Evolutionary conservation across 1,140 invertebrate species (phyloP).

Genomic region (Sitophilus oryzae): DNA sequence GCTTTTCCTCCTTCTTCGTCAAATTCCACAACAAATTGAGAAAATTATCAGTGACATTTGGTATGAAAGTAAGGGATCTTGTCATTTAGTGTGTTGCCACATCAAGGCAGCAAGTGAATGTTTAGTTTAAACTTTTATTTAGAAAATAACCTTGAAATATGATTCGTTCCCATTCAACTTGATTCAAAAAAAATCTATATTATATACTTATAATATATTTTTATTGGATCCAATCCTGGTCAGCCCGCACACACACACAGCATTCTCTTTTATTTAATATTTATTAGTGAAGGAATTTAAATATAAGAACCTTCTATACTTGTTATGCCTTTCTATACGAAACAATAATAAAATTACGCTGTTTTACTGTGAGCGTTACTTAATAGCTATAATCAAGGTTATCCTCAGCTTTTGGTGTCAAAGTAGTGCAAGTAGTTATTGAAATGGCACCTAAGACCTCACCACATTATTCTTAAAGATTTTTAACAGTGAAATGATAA

Average conservation of each 20-base stretch:
- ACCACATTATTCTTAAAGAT: too few relatives aligned
- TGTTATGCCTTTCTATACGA: constrained; percentile 31
- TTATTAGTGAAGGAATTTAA: constrained; percentile 32
- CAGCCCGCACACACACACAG: constrained; percentile 22
- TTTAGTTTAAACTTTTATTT: constrained; percentile 35
- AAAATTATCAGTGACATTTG: background rate
- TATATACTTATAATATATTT: too few relatives aligned
- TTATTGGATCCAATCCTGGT: constrained; percentile 33
- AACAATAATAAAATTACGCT: constrained; percentile 28
- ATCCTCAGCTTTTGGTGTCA: constrained; percentile 4
- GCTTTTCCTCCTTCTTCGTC: constrained; percentile 10
- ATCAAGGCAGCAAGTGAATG: constrained; percentile 37
- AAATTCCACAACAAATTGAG: background rate
- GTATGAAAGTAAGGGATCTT: constrained; percentile 1
- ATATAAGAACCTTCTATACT: constrained; percentile 31
- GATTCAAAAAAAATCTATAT: constrained; percentile 30
- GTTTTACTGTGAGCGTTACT: constrained; percentile 31
- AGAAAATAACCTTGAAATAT: constrained; percentile 37
- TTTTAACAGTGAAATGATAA: too few relatives aligned
- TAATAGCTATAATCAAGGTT: constrained; percentile 33
- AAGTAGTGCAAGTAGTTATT: background rate
- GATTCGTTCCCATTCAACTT: constrained; percentile 31
- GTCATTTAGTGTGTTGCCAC: constrained; percentile 17
- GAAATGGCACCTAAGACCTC: too few relatives aligned
- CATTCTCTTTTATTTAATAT: constrained; percentile 35